phyloP scores from a whole-genome alignment of 2,797 vertebrate species.

The Nyctalus aviator region DNA sequence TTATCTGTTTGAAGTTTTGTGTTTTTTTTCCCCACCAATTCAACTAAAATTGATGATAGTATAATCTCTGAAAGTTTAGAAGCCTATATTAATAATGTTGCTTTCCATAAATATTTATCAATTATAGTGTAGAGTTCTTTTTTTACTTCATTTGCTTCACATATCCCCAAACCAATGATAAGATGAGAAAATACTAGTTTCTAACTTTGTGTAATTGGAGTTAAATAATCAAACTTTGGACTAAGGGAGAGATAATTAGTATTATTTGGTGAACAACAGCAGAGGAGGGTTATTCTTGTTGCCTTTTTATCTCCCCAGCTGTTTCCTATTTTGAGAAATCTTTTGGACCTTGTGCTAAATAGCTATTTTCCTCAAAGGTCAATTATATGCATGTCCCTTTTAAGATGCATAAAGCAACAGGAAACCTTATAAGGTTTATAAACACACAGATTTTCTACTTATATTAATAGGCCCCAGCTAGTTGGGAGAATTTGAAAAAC shows the following conservation, averaged over 20 bases:
- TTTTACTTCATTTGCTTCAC: background rate
- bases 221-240: background rate
- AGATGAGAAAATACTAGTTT: background rate
- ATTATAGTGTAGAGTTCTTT: background rate
- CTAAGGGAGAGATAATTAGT: background rate
- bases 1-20: background rate
- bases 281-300: background rate
- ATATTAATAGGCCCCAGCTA: background rate
- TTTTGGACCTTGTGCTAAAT: background rate
- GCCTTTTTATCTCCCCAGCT: background rate
- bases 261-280: background rate
- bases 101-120: constrained; percentile 4
- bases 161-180: background rate
- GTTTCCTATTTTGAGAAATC: background rate
- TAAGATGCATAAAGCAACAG: background rate
- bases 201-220: background rate
- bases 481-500: background rate
- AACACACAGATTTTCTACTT: background rate
- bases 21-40: background rate
- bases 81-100: background rate
- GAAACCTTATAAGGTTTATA: background rate
- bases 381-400: background rate
- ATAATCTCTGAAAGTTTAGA: constrained; percentile 2
- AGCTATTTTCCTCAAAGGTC: background rate
- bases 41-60: background rate